Percentiles rank a stretch among this genome's conserved stretches.
Conservation (phyloP, 2,888 invertebrate species). For the Dasypogon diadema region DNA sequence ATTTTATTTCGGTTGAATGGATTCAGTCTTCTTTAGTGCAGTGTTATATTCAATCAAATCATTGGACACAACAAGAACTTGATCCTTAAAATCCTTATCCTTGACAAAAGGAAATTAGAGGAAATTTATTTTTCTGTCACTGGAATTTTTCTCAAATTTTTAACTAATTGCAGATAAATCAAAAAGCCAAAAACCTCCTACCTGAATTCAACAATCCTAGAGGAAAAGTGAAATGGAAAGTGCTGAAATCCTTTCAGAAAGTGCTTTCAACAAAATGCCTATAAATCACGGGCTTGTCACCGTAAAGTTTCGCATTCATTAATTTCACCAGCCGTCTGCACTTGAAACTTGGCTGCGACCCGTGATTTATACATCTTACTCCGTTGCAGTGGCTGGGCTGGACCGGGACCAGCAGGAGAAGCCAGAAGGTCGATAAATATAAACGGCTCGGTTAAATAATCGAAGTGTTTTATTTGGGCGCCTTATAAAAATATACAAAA, state of each 20-base stretch:
- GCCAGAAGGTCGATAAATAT: background rate
- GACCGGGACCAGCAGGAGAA: background rate
- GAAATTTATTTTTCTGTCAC: no score
- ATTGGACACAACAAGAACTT: no score
- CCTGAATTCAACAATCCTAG: background rate
- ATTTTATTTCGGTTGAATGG: no score
- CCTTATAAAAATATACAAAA: conserved; percentile 49
- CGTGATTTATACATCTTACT: conserved; percentile 21
- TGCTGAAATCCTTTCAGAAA: conserved; percentile 12
- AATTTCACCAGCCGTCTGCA: conserved; percentile 31
- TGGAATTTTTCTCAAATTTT: no score
- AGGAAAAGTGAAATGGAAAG: conserved; percentile 33
- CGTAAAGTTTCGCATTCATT: conserved; percentile 38
- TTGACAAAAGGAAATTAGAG: no score
- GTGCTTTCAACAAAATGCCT: background rate
- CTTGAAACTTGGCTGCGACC: conserved; percentile 6
- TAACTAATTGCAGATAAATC: no score
- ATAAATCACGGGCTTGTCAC: conserved; percentile 40
- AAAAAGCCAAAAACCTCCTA: background rate
- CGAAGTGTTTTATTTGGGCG: conserved; percentile 29
- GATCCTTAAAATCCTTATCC: no score
- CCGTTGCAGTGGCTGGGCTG: background rate
- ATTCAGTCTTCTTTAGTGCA: no score
- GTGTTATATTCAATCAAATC: no score
- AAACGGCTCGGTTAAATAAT: conserved; percentile 37